Percentiles rank a stretch among this genome's conserved stretches.
phyloP scores from a whole-genome alignment of 2,797 vertebrate genomes.

The Pantherophis alleghaniensis region DNA sequence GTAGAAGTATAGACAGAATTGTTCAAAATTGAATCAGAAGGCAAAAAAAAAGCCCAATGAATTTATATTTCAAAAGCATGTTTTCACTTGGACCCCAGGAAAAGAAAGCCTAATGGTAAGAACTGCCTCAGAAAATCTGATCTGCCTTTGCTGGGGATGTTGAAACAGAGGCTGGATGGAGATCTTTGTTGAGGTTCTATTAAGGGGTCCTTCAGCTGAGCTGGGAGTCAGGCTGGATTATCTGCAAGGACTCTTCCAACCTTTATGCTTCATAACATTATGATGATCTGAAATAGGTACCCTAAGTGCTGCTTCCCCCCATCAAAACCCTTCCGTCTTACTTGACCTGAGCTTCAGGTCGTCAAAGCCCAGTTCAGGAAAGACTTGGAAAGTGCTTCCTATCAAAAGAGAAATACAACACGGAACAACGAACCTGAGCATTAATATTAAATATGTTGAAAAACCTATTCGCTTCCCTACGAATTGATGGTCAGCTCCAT shows the following conservation, averaged over 20 bases:
- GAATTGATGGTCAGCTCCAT: neutral
- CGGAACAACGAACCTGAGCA: neutral
- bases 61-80: neutral
- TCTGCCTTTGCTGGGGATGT: too few species aligned
- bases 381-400: neutral
- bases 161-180: too few species aligned
- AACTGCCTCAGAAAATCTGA: too few species aligned
- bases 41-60: neutral
- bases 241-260: too few species aligned
- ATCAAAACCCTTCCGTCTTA: neutral
- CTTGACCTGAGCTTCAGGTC: neutral
- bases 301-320: neutral
- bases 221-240: too few species aligned
- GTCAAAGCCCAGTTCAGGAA: neutral
- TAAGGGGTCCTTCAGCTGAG: too few species aligned
- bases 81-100: too few species aligned
- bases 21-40: neutral
- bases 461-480: neutral
- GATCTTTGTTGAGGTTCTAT: too few species aligned
- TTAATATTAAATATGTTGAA: neutral
- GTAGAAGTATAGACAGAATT: neutral
- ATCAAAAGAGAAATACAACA: neutral
- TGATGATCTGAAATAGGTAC: neutral
- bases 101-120: too few species aligned
- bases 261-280: neutral